These are phyloP conservation scores for Xerus rutilus DNA, from an alignment of 2,797 vertebrate genomes.

Conservation along the genomic window DNA sequence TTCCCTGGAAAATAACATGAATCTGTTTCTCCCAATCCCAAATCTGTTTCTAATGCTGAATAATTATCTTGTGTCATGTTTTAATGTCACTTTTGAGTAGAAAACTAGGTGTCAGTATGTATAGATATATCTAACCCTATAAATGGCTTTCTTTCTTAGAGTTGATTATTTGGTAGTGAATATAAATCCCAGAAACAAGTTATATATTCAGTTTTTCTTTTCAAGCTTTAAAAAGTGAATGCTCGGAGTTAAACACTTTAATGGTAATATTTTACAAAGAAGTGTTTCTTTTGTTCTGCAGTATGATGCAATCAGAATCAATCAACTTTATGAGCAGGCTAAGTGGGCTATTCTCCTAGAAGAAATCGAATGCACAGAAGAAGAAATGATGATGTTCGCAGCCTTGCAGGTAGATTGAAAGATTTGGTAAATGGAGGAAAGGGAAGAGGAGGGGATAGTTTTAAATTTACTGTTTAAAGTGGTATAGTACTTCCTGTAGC, in stretches of 20 bases:
- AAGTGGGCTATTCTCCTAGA: constrained; percentile 99
- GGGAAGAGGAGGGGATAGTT: background rate
- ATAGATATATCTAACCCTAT: background rate
- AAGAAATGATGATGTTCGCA: constrained; percentile 99
- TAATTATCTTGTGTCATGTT: background rate
- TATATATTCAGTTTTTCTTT: background rate
- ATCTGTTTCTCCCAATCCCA: background rate
- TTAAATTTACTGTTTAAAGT: background rate
- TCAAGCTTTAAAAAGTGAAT: constrained; percentile 22
- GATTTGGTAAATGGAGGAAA: background rate
- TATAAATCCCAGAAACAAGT: constrained; percentile 16
- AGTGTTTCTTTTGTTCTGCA: constrained; percentile 75
- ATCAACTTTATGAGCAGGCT: constrained; percentile 98
- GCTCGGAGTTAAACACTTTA: background rate
- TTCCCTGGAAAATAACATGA: constrained; percentile 20
- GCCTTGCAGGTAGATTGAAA: constrained; percentile 94
- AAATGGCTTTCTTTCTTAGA: constrained; percentile 12
- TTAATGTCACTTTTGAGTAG: constrained; percentile 52
- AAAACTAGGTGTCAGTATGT: background rate
- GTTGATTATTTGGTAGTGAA: constrained; percentile 13
- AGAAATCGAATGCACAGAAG: constrained; percentile 99
- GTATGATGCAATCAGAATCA: constrained; percentile 99
- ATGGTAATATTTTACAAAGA: background rate
- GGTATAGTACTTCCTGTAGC: background rate
- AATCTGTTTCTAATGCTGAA: background rate